Evolutionary conservation across 92 coral and sea anemone genomes (phyloP).

Genomic region (Bergia puertoricense): DNA sequence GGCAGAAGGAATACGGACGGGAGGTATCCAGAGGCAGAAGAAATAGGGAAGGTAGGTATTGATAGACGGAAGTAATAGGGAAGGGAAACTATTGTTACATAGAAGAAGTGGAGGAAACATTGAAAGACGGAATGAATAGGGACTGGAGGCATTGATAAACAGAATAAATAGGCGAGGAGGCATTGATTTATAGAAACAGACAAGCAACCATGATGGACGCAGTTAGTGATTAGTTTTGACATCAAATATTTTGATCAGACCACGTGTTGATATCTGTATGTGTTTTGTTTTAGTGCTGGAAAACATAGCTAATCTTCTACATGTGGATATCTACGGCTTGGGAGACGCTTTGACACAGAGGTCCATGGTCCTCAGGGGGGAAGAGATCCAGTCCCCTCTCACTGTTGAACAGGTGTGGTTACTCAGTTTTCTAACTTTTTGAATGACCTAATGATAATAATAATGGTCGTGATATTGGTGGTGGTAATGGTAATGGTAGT

Average conservation of each 20-base stretch:
- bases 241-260: too few relatives aligned
- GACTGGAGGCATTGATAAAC: background rate
- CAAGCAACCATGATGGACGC: too few relatives aligned
- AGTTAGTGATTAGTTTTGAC: background rate
- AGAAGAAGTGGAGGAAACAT: background rate
- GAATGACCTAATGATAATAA: background rate
- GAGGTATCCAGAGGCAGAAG: background rate
- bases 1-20: background rate
- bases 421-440: background rate
- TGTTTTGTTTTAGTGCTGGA: constrained; percentile 68
- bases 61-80: too few relatives aligned
- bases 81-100: too few relatives aligned
- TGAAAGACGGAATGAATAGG: background rate
- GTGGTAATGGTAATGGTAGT: too few relatives aligned
- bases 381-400: constrained; percentile 94
- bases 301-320: constrained; percentile 91
- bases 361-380: constrained; percentile 92
- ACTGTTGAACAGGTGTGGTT: constrained; percentile 80
- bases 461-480: too few relatives aligned
- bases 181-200: too few relatives aligned
- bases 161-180: too few relatives aligned
- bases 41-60: background rate
- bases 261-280: too few relatives aligned
- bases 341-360: constrained; percentile 91
- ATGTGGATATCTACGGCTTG: constrained; percentile 86